Percentiles rank a stretch among this genome's conserved stretches.
phyloP scores from a whole-genome alignment of 2,797 vertebrate species.

The Tiaroga cobitis region DNA sequence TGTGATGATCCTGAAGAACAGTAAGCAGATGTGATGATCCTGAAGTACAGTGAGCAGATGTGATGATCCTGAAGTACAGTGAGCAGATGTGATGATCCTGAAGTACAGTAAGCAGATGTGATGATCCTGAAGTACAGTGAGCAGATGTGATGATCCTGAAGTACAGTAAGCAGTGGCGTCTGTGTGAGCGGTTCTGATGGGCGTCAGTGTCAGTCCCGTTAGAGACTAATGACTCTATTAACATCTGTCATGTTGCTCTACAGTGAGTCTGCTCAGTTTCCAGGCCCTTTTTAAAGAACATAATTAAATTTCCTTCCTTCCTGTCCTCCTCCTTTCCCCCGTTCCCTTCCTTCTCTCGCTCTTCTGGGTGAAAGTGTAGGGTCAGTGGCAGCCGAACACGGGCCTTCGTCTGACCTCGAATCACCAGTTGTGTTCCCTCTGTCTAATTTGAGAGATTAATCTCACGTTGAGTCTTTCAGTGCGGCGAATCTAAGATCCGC shows the following conservation, averaged over 20 bases:
- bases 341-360: conserved; percentile 38
- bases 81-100: too few relatives aligned
- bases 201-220: conserved; percentile 2
- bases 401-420: neutral
- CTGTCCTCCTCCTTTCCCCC: conserved; percentile 13
- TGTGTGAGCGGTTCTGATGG: neutral
- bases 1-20: too few relatives aligned
- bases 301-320: conserved; percentile 37
- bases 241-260: conserved; percentile 70
- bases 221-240: conserved; percentile 77
- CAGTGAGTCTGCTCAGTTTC: conserved; percentile 56
- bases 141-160: too few relatives aligned
- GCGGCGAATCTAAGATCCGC: neutral
- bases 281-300: conserved; percentile 13
- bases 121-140: too few relatives aligned
- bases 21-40: too few relatives aligned
- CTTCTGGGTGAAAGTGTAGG: conserved; percentile 10
- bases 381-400: neutral
- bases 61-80: too few relatives aligned
- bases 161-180: neutral
- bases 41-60: too few relatives aligned
- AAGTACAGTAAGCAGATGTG: too few relatives aligned
- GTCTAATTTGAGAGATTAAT: conserved; percentile 9
- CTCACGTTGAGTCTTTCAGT: neutral
- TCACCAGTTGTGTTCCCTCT: neutral